phyloP scores from a whole-genome alignment of 2,797 vertebrate species.

The Astyanax mexicanus region DNA sequence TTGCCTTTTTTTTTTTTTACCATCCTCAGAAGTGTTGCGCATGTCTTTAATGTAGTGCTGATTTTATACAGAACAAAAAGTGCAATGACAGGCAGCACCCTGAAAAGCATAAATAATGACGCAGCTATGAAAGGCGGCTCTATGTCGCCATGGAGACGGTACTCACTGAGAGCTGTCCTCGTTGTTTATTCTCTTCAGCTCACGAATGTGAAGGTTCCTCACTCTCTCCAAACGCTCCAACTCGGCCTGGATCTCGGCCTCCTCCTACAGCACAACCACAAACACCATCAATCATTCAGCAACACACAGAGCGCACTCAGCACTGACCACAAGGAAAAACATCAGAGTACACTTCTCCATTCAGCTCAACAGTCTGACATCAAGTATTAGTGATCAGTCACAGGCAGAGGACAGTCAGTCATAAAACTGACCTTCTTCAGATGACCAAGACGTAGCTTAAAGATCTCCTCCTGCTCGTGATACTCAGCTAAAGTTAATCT shows the following conservation, averaged over 20 bases:
- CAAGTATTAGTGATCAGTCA: background rate
- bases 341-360: constrained; percentile 49
- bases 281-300: constrained; percentile 11
- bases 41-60: background rate
- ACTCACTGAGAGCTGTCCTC: constrained; percentile 99
- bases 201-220: constrained; percentile 99
- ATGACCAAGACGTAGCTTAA: constrained; percentile 97
- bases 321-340: constrained; percentile 55
- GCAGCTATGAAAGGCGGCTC: background rate
- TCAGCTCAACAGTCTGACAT: background rate
- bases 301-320: constrained; percentile 19
- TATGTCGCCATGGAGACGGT: constrained; percentile 22
- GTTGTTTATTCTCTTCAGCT: constrained; percentile 99
- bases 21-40: background rate
- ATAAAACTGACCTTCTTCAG: constrained; percentile 91
- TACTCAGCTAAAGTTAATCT: constrained; percentile 87
- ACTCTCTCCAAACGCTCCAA: constrained; percentile 98
- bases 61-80: background rate
- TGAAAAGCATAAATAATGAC: constrained; percentile 35
- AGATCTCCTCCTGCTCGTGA: constrained; percentile 99
- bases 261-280: constrained; percentile 84
- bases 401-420: background rate
- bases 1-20: background rate
- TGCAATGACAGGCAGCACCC: too few species aligned
- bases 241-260: constrained; percentile 99